Percentiles rank a stretch among this genome's conserved stretches.
Conservation (phyloP, 2,888 invertebrate genomes). For the Drosophila helvetica region DNA sequence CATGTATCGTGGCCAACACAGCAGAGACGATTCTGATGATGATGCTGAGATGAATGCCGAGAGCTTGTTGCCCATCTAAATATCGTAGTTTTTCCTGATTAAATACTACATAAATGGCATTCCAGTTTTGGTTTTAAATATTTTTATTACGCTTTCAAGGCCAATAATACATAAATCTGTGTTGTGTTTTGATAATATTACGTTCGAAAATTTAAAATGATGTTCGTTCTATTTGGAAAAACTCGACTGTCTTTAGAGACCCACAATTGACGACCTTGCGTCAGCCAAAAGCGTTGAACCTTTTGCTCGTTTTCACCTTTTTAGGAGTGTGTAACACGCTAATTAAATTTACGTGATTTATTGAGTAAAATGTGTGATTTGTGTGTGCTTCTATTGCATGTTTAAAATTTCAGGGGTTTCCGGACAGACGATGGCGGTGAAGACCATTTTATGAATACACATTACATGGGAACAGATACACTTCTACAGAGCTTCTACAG, state of each 20-base stretch:
- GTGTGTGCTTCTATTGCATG: slow-evolving; percentile 17
- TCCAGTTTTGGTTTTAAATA: slow-evolving; percentile 14
- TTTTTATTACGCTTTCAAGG: slow-evolving; percentile 64
- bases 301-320: slow-evolving; percentile 18
- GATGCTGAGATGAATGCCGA: slow-evolving; percentile 83
- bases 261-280: slow-evolving; percentile 25
- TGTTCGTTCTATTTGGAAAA: slow-evolving; percentile 36
- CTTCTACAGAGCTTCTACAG: slow-evolving; percentile 19
- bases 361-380: slow-evolving; percentile 48
- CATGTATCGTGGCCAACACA: slow-evolving; percentile 69
- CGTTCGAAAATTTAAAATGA: slow-evolving; percentile 54
- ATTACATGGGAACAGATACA: slow-evolving; percentile 25
- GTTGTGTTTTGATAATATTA: slow-evolving; percentile 34
- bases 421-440: slow-evolving; percentile 23
- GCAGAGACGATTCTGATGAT: slow-evolving; percentile 82
- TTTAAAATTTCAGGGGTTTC: slow-evolving; percentile 29
- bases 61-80: slow-evolving; percentile 82
- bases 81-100: background rate
- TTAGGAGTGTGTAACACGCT: slow-evolving; percentile 38
- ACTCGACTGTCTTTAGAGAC: slow-evolving; percentile 19
- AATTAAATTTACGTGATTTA: slow-evolving; percentile 35
- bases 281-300: slow-evolving; percentile 11
- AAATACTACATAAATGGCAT: background rate
- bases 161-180: slow-evolving; percentile 69
- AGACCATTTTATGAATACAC: slow-evolving; percentile 29